Evolutionary conservation across 2,888 invertebrate genomes (phyloP), one percentile per base, ranked within the genome.

Genomic region (Caenorhabditis virilis): DNA sequence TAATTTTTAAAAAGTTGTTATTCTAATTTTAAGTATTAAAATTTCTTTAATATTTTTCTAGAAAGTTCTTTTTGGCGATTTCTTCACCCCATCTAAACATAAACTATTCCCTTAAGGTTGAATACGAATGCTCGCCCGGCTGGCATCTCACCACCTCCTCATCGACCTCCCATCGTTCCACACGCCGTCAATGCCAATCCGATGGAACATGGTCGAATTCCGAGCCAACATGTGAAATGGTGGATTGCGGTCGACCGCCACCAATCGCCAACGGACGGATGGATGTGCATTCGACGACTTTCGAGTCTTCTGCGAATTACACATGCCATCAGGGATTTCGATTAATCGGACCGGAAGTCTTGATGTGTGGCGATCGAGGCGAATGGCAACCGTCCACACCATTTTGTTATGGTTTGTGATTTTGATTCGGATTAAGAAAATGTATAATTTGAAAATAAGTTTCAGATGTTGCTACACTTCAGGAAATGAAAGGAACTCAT

Each of bases 381-480:
- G 46, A 53, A 35, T 78, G 78, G 78, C 68, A 72, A 23, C 78
- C 78, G 9, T 56, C 71, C 4, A 61, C 72, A 13, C 78, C 78
- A 35, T 73, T 78, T 54, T 78, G 78, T 47, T 78, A 78, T 62
- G 78, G 78, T 76, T 62, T 36, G 16, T 5, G 7, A 25, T 42
- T 23, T 15, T 25, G 9, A 45, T 18, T 2, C 23, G 13, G 9
- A 23, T 30, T 18, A 4, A 16, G 18, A 25, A 49, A 42, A 38
- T 16, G 35, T 47, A 16, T 46, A 18, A 6, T 30, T 45, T n/a
- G 25, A 42, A n/a, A 46, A 33, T 15, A 38, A 23, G 9, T 43
- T 67, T 46, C 43, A 76, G 77, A 78, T 67, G 55, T 76, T 16
- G 62, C 72, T 15, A 63, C 75, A 5, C 62, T 78, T 2, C 69